Percentiles rank a stretch among this genome's conserved stretches.
These are phyloP conservation scores for Gambusia affinis DNA, from an alignment of 2,113 vertebrate species.

Conservation along the genomic window DNA sequence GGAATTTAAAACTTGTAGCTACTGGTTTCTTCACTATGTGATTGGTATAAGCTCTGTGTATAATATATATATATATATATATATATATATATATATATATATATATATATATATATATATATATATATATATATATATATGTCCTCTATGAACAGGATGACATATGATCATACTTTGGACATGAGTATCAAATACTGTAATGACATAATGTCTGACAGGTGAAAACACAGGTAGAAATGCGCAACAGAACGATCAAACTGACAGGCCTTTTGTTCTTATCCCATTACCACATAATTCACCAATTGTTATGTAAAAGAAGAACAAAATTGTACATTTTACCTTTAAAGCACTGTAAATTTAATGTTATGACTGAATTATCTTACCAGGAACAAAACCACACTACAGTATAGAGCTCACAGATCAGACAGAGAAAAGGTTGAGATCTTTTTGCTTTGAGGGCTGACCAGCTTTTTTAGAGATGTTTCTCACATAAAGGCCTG, in stretches of 20 bases:
- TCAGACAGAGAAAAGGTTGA: not conserved
- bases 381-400: not conserved
- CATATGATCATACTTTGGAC: not conserved
- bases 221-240: not conserved
- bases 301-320: not conserved
- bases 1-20: slow-evolving; percentile 1
- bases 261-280: no score
- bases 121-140: no score
- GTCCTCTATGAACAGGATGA: not conserved
- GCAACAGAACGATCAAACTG: not conserved
- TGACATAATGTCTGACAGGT: not conserved
- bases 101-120: no score
- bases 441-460: not conserved
- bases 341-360: no score
- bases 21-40: not conserved
- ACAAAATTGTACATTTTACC: not conserved
- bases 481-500: no score
- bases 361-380: not conserved
- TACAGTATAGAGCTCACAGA: not conserved
- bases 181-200: not conserved
- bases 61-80: no score
- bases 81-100: no score
- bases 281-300: not conserved
- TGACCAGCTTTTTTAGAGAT: not conserved
- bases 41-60: not conserved